Evolutionary conservation across 1,140 invertebrate species (phyloP), one percentile per base, ranked within the genome.

Genomic region (Camponotus floridanus): DNA sequence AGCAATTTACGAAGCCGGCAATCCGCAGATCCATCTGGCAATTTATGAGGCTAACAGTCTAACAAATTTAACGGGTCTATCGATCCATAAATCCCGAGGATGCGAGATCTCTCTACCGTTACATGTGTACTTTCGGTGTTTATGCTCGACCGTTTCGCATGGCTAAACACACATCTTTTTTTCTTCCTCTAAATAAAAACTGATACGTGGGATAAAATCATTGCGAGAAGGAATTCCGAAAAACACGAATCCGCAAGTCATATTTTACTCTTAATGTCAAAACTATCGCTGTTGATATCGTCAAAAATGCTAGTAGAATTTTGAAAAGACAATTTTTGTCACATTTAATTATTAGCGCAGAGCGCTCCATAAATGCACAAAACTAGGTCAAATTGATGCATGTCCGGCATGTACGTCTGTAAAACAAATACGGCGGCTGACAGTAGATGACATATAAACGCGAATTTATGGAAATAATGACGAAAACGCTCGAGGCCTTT

Each of bases 41-140:
- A 83, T 83, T 83, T 83, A 83, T 83, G 68, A 26, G 73, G 68
- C 68, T 74, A 83, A 81, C 79, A 71, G 79, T 81, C 79, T 61
- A 80, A 83, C 79, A 73, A 73, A 83, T 73, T 83, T 83, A 83
- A 83, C 79, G 68, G 79, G 31, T 73, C 68, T 83, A 83, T 83
- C 79, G 67, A 73, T 83, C 79, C 68, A 83, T 83, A 83, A 83
- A 83, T 83, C 55, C 55, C 61, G 79, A 83, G 61, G 39, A 73
- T 61, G 79, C 68, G 39, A 61, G 42, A 83, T 18, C 45, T 39
- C 33, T 51, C 48, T 73, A 73, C 68, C 79, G 79, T 83, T 83
- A 83, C 55, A 45, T 21, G 64, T 62, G 68, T 83, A 83, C 68
- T 73, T 83, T 83, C 39, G 51, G 55, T 68, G 70, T 83, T 83